phyloP scores from a whole-genome alignment of 2,797 vertebrate genomes.

The Setipinna tenuifilis region DNA sequence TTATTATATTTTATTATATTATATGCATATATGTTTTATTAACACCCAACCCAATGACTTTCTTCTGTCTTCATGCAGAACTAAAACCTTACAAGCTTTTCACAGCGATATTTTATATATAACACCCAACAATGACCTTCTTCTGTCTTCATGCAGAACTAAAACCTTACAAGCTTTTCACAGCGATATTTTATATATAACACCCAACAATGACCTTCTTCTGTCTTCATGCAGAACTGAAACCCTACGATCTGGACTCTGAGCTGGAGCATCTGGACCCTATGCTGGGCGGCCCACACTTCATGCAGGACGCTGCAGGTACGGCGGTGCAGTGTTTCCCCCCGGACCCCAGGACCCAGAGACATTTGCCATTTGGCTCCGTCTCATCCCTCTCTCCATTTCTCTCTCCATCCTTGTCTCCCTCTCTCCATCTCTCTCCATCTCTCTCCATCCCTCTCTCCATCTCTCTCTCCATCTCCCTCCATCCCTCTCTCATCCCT shows the following conservation, averaged over 20 bases:
- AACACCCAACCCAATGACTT: too few species aligned
- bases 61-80: slow-evolving; percentile 55
- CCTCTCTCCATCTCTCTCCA: too few species aligned
- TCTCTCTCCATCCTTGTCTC: too few species aligned
- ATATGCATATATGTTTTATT: too few species aligned
- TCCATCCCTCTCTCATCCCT: too few species aligned
- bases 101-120: neutral
- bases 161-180: slow-evolving; percentile 61
- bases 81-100: slow-evolving; percentile 64
- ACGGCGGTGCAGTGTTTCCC: slow-evolving; percentile 7
- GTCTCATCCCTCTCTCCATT: too few species aligned
- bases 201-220: neutral
- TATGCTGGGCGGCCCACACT: slow-evolving; percentile 40
- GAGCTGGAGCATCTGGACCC: slow-evolving; percentile 68
- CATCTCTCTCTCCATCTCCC: too few species aligned
- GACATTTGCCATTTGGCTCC: too few species aligned
- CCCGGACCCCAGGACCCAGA: slow-evolving; percentile 15
- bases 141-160: slow-evolving; percentile 58
- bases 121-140: neutral
- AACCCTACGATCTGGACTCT: slow-evolving; percentile 69
- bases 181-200: neutral
- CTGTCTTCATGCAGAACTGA: slow-evolving; percentile 59
- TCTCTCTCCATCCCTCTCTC: too few species aligned
- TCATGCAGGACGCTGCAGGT: slow-evolving; percentile 29
- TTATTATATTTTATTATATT: too few species aligned